phyloP scores from a whole-genome alignment of 2,797 vertebrate genomes.

The Pyrocephalus nanus region DNA sequence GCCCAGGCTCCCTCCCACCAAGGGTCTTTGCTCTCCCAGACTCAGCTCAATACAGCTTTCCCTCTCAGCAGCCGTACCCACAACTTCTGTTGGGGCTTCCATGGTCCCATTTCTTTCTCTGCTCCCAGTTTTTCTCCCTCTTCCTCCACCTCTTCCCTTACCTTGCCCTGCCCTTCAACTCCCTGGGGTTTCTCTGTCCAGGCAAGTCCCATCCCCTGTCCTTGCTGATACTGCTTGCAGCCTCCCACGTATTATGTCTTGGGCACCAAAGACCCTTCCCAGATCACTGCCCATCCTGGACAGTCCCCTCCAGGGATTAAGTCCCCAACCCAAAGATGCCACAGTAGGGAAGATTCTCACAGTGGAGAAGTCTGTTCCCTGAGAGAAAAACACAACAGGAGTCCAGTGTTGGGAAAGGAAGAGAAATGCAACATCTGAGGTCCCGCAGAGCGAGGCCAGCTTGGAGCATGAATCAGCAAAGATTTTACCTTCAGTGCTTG shows the following conservation, averaged over 20 bases:
- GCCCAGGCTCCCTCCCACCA: not conserved
- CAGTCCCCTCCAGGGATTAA: not conserved
- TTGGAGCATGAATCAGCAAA: not conserved
- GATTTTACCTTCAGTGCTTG: not conserved
- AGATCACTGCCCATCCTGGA: not conserved
- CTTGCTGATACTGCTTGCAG: not conserved
- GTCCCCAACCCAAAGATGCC: not conserved
- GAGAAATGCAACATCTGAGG: not conserved
- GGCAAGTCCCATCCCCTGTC: not conserved
- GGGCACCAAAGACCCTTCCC: not conserved
- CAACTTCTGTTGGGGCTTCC: not conserved
- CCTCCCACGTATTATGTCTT: not conserved
- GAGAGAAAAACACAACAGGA: not conserved
- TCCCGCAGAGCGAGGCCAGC: not conserved
- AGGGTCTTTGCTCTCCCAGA: not conserved
- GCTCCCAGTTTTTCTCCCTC: not conserved
- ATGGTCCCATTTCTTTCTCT: not conserved
- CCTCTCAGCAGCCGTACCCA: not conserved
- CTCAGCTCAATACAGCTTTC: not conserved
- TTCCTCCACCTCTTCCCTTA: fast-evolving
- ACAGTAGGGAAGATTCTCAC: not conserved
- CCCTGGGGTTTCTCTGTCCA: not conserved
- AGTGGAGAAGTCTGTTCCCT: not conserved
- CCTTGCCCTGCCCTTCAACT: not conserved
- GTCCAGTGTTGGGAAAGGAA: not conserved